Base-by-base conservation (phyloP, 2,797 vertebrate species). In the Momotus momota region DNA sequence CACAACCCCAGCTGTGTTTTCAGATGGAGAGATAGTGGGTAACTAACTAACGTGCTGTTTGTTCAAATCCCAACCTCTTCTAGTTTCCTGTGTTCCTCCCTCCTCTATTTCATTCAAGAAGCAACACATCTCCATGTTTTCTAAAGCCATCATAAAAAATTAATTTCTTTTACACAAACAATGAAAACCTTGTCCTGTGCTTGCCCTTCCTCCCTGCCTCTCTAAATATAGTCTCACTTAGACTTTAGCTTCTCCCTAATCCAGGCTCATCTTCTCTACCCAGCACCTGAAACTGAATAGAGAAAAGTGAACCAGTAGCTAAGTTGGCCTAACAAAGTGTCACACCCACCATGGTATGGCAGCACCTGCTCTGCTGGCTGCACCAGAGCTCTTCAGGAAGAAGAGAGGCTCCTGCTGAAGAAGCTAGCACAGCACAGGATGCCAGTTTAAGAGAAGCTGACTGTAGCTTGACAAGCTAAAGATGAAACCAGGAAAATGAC, bases 281-380 rank as follows among this genome's bases (percentile, higher is more conserved):
- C 19, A 72, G 29, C 40, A 91, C 27, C 17, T 33, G 66, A 57
- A 78, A 75, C 1, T 19, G 51, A 88, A 75, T 40, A 23, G 23
- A 40, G 45, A 77, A 90, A 84, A 90, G 72, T 5, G 8, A 93
- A 62, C 10, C n/a, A 73, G 57, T 18, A 77, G 12, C 57, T 41
- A 60, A 29, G 12, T 0, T 40, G 13, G 45, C 41, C 41, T 60
- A 60, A 84, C 12, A 35, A 75, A 84, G 55, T 72, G 35, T 91
- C 43, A 35, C 46, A 70, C 8, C 17, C 27, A 40, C 10, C 12
- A 58, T 0, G 0, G 9, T 16, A 81, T 14, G 6, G 11, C 25
- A 64, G 31, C 33, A 67, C 25, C 25, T 61, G 23, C 40, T 60
- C 51, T 38, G 40, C 46, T 48, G 67, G 64, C 27, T 45, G 70